Conservation (phyloP, 2,888 invertebrate genomes). For the Dryobota labecula region DNA sequence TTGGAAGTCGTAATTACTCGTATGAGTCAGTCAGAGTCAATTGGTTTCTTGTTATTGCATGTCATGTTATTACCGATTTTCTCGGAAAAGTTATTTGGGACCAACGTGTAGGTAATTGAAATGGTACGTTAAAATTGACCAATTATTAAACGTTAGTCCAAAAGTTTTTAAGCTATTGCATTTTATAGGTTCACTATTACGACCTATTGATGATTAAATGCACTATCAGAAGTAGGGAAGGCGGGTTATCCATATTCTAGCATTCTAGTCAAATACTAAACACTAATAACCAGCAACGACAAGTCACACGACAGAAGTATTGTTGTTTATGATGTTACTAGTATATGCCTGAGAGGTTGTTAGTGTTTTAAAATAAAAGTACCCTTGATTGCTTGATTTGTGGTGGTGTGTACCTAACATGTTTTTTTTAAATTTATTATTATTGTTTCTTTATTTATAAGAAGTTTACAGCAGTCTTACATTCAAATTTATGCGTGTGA, state of each 20-base stretch:
- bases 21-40: slow-evolving; percentile 15
- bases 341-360: too few species aligned
- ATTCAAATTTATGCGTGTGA: background rate
- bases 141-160: slow-evolving; percentile 10
- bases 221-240: background rate
- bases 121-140: slow-evolving; percentile 1
- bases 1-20: slow-evolving; percentile 19
- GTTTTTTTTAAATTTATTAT: too few species aligned
- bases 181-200: slow-evolving; percentile 3
- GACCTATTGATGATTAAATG: background rate
- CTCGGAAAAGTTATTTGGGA: slow-evolving; percentile 17
- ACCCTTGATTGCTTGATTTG: too few species aligned
- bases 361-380: too few species aligned
- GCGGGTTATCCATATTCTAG: background rate
- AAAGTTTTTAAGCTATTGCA: background rate
- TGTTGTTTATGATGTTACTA: too few species aligned
- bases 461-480: background rate
- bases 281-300: too few species aligned
- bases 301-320: too few species aligned
- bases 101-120: background rate
- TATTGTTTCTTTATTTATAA: background rate
- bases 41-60: slow-evolving; percentile 28
- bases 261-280: background rate
- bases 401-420: too few species aligned
- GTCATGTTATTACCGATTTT: slow-evolving; percentile 28